Conservation (phyloP, 2,113 vertebrate genomes). For the Pseudorasbora parva region DNA sequence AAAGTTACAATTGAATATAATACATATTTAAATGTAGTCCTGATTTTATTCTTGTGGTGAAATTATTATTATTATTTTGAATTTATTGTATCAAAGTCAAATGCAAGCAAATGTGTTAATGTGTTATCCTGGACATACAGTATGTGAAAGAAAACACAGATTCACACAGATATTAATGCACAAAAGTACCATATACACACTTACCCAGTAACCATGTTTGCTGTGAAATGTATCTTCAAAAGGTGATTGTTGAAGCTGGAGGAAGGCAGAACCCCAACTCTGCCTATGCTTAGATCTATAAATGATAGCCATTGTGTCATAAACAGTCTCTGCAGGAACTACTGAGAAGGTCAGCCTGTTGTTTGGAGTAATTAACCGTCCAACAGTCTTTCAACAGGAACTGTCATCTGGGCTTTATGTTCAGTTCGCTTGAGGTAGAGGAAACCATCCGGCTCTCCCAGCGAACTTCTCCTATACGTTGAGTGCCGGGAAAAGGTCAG, state of each 20-base stretch:
- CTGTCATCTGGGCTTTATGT: slow-evolving; percentile 51
- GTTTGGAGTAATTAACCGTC: slow-evolving; percentile 69
- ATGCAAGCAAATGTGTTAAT: not conserved
- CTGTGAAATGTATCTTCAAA: not conserved
- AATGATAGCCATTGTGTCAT: slow-evolving; percentile 5
- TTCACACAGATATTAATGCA: not conserved
- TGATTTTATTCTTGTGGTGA: not conserved
- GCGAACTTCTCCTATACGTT: slow-evolving; percentile 49
- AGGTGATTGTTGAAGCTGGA: not conserved
- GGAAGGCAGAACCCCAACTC: not conserved
- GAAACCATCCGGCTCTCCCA: slow-evolving; percentile 56
- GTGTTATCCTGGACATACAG: not conserved
- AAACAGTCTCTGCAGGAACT: slow-evolving; percentile 14
- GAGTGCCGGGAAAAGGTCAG: slow-evolving; percentile 74
- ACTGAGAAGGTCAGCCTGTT: slow-evolving; percentile 66
- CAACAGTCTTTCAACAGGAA: slow-evolving; percentile 55
- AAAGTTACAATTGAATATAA: too few species aligned
- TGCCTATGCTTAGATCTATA: not conserved
- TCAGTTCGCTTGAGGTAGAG: slow-evolving; percentile 17
- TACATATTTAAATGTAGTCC: not conserved
- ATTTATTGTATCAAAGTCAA: not conserved
- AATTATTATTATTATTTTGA: not conserved
- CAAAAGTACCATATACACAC: not conserved
- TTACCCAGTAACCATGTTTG: not conserved
- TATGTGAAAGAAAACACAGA: not conserved